A percentile compares a stretch with the other conserved stretches of the same genome.
Evolutionary conservation across 1,140 invertebrate genomes (phyloP).

Genomic region (Drosophila watanabei): DNA sequence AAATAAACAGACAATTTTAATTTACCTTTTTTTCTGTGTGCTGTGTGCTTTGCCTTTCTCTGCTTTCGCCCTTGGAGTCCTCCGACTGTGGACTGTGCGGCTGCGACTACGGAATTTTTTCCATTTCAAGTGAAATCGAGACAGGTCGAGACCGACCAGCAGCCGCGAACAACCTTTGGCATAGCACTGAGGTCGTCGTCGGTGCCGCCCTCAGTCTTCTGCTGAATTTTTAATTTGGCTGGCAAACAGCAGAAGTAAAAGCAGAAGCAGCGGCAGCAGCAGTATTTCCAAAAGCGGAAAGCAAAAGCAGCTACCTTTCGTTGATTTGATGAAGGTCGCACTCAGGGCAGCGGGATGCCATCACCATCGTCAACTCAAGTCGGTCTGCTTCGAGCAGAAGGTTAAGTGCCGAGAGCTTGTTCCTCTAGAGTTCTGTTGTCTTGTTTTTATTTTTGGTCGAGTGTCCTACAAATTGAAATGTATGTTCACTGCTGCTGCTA

Average conservation of each 20-base stretch:
- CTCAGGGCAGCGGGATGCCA: constrained; percentile 47
- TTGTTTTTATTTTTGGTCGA: constrained; percentile 48
- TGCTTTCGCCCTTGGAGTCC: constrained; percentile 24
- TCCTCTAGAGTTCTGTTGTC: constrained; percentile 30
- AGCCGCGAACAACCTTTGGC: constrained; percentile 50
- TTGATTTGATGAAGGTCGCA: constrained; percentile 64
- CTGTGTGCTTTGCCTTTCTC: constrained; percentile 32
- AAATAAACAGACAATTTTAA: constrained; percentile 84
- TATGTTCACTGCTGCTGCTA: constrained; percentile 33
- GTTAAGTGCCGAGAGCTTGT: constrained; percentile 69
- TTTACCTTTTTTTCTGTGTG: constrained; percentile 71
- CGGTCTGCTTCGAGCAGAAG: constrained; percentile 59
- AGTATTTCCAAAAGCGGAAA: neutral
- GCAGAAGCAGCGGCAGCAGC: constrained; percentile 25
- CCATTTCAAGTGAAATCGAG: constrained; percentile 79
- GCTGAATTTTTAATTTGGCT: constrained; percentile 81
- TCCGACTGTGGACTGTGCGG: constrained; percentile 1
- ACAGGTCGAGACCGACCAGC: constrained; percentile 78
- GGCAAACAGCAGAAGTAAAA: constrained; percentile 60
- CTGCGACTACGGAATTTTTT: constrained; percentile 46
- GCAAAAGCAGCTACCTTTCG: constrained; percentile 42
- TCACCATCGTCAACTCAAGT: constrained; percentile 34
- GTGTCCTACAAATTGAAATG: constrained; percentile 81
- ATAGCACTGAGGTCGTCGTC: constrained; percentile 40
- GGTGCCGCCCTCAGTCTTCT: constrained; percentile 60